Evolutionary conservation across 2,113 vertebrate genomes (phyloP), one percentile per base, ranked within the genome.

Genomic region (Oryzias melastigma): DNA sequence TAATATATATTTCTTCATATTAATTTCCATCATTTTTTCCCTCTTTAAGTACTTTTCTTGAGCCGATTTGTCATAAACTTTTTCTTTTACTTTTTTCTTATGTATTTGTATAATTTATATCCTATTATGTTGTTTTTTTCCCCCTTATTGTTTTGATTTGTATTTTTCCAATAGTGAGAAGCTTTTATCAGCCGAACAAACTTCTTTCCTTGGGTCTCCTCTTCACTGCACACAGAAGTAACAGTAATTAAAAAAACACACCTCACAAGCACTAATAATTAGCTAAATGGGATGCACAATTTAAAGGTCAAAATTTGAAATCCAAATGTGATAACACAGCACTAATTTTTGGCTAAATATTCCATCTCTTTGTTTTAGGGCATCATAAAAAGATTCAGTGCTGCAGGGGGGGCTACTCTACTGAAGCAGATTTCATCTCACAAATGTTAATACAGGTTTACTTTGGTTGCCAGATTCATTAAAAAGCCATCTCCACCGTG

Each of bases 251-350:
- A 20, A 14, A 46, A 45, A 16, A 19, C 29, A 6, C 14, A 48
- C 47, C 25, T 44, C 52, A 27, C 27, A 53, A 51, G 54, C 53
- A 5, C 14, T 57, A 43, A 68, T 54, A 68, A 78, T 76, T 71
- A 70, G 50, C 22, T 17, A 1, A 75, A 73, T 2, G 59, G 58
- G 56, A 35, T 12, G 58, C 57, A 48, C 54, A 46, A 62, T 62
- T 58, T 59, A 78, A 75, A 75, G 63, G 68, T 75, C 25, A 78
- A 52, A 53, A 85, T 75, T 40, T 78, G 17, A 73, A 55, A 71
- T 35, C 40, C 46, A 56, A 59, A 20, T 52, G 52, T 14, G 53
- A 46, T 0, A 4, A 44, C 42, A 63, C 24, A 22, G 52, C 48
- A 20, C 24, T 14, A 41, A 16, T 24, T 54, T 52, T 44, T 42